Base-by-base conservation (phyloP, 2,888 invertebrate genomes). In the Anthrax anthrax region DNA sequence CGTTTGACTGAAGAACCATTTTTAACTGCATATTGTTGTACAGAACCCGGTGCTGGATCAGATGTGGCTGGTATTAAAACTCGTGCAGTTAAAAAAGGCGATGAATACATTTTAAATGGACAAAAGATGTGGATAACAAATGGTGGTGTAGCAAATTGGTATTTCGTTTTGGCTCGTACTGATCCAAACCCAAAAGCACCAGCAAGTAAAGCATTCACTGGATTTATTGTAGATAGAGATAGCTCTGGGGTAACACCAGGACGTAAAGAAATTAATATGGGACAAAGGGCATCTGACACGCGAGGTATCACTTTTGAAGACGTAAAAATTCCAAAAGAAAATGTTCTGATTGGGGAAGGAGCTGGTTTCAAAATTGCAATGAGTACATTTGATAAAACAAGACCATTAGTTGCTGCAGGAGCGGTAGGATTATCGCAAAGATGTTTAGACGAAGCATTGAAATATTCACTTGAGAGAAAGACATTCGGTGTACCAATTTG, bases 121-220 rank as follows among this genome's bases (percentile, higher is more conserved):
- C 85, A 87, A 60, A 94, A 94, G 70, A 94, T 94, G 92, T 94
- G 94, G 94, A 94, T 94, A 60, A 94, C 94, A 39, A 91, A 91
- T 64, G 92, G 88, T 27, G 91, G 89, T 39, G 82, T 86, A 34
- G 92, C 94, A 16, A 89, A 86, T 68, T 94, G 86, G 86, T 84
- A 86, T 66, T 94, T 91, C 65, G 84, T 94, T 34, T 68, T 94
- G 53, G 90, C 92, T 0, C 75, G 91, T 50, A 89, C 91, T 0
- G 79, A 87, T 67, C 78, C 86, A 0, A 88, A 94, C 63, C 89
- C 90, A 2, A 90, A 90, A 66, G 74, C 77, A 47, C 79, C 91
- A 1, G 78, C 91, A 2, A 75, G 80, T 58, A 88, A 89, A 46
- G 90, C 92, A 1, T 82, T 84, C 59, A 82, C 83, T 16, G 84